Evolutionary conservation across 2,888 invertebrate species (phyloP).

Genomic region (Melipona bicolor): DNA sequence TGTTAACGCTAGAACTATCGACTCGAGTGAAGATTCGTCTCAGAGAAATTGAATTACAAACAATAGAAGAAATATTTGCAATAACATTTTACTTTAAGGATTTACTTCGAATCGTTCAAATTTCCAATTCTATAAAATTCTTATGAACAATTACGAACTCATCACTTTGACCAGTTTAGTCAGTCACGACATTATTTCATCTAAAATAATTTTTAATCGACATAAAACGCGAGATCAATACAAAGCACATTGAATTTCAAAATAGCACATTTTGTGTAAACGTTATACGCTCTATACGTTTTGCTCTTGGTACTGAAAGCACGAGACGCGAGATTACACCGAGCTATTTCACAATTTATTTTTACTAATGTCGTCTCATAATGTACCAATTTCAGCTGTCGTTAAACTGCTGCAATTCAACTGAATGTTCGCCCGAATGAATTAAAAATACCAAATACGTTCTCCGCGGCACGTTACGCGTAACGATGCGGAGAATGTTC

Average conservation of each 20-base stretch:
- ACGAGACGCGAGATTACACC: neutral
- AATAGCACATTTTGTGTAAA: neutral
- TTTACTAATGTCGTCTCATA: neutral
- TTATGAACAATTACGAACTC: too few relatives aligned
- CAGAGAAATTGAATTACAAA: too few relatives aligned
- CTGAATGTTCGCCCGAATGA: neutral
- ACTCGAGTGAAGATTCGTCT: too few relatives aligned
- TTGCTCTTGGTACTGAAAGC: neutral
- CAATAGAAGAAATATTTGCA: too few relatives aligned
- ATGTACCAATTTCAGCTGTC: neutral
- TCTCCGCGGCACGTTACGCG: neutral
- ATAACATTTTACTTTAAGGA: too few relatives aligned
- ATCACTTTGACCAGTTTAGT: neutral
- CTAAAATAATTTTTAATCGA: neutral
- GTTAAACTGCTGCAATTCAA: neutral
- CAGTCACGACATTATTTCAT: neutral
- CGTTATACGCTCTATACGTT: neutral
- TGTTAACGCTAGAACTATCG: neutral
- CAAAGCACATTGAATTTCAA: neutral
- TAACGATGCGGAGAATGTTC: neutral
- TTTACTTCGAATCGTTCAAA: too few relatives aligned
- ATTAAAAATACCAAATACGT: neutral
- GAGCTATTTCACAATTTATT: neutral
- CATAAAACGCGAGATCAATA: neutral
- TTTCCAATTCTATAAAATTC: too few relatives aligned